phyloP scores from a whole-genome alignment of 2,113 vertebrate genomes.

The Natator depressus region DNA sequence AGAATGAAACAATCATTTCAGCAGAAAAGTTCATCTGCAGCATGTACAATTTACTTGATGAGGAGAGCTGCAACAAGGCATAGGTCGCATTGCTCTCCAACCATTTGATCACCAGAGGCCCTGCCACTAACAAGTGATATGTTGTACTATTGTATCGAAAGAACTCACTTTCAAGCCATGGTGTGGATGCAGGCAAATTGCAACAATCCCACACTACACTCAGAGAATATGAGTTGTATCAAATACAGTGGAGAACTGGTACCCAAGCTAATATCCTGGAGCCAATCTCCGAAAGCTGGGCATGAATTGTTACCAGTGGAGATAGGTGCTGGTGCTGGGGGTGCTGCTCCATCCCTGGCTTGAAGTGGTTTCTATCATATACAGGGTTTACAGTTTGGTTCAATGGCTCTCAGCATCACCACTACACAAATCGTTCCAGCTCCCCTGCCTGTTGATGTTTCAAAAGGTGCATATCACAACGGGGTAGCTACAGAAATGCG shows the following conservation, averaged over 20 bases:
- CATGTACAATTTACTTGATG: background rate
- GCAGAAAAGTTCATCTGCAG: background rate
- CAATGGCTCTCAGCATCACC: too few relatives aligned
- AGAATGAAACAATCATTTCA: background rate
- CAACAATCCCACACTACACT: background rate
- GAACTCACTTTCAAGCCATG: background rate
- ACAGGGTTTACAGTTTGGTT: too few relatives aligned
- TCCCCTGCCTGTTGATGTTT: background rate
- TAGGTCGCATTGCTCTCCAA: background rate
- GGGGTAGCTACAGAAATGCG: background rate
- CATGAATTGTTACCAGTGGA: background rate
- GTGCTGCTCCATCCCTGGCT: too few relatives aligned
- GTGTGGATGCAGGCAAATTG: background rate
- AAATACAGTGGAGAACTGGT: background rate
- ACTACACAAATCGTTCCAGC: too few relatives aligned
- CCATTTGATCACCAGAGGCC: background rate
- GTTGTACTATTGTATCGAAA: background rate
- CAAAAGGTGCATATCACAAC: background rate
- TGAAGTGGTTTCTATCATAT: too few relatives aligned
- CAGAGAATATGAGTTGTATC: background rate
- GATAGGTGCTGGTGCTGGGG: too few relatives aligned
- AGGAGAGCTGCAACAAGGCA: background rate
- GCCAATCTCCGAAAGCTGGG: background rate
- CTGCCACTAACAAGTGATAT: background rate
- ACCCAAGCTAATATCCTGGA: background rate